These are phyloP conservation scores for Pocillopora grandis DNA, from an alignment of 92 coral and sea anemone species.

Conservation along the genomic window DNA sequence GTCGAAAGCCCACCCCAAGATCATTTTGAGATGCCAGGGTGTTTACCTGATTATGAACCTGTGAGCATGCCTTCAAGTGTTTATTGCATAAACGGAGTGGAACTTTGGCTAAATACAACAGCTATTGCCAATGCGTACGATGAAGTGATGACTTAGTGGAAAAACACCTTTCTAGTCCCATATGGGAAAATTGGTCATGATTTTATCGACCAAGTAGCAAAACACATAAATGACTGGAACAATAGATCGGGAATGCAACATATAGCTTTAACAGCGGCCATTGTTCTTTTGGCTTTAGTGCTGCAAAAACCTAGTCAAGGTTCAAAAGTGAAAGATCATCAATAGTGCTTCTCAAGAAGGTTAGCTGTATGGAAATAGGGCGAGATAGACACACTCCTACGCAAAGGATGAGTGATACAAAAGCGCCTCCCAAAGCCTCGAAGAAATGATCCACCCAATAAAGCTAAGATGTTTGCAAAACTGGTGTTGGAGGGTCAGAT, in stretches of 20 bases:
- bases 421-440: conserved; percentile 13
- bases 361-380: conserved; percentile 46
- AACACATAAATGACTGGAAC: conserved; percentile 53
- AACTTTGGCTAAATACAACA: conserved; percentile 12
- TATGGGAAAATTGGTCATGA: conserved; percentile 40
- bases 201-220: conserved; percentile 36
- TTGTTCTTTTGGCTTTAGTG: conserved; percentile 35
- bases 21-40: conserved; percentile 21
- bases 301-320: conserved; percentile 37
- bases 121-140: conserved; percentile 19
- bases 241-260: conserved; percentile 20
- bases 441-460: not conserved
- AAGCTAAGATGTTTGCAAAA: too few relatives aligned
- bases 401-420: conserved; percentile 17
- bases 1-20: too few relatives aligned
- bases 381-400: conserved; percentile 24
- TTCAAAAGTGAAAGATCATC: conserved; percentile 44
- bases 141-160: conserved; percentile 10
- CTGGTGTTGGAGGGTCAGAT: too few relatives aligned
- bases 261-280: conserved; percentile 28
- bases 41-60: conserved; percentile 8
- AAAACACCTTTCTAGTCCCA: conserved; percentile 31
- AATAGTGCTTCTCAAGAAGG: conserved; percentile 33
- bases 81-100: conserved; percentile 2
- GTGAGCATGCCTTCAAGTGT: not conserved